A percentile compares a stretch with the other conserved stretches of the same genome.
Evolutionary conservation across 2,797 vertebrate genomes (phyloP).

Genomic region (Microtus obscurus): DNA sequence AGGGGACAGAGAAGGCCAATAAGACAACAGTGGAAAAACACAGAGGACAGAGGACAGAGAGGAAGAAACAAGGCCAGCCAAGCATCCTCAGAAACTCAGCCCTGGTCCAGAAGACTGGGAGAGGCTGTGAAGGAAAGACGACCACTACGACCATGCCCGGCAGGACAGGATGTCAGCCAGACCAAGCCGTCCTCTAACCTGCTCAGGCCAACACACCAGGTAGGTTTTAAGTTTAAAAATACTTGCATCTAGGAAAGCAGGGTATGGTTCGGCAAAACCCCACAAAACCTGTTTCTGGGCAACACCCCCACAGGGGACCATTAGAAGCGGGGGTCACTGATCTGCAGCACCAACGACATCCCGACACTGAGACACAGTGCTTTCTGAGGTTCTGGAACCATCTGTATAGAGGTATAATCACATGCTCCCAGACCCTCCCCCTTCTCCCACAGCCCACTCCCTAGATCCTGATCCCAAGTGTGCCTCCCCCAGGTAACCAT

Average conservation of each 20-base stretch:
- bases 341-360: accelerated
- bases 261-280: neutral
- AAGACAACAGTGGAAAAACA: neutral
- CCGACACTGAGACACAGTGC: neutral
- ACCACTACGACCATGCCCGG: neutral
- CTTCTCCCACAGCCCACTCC: neutral
- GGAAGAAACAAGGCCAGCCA: neutral
- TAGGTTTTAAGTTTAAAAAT: neutral
- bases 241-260: neutral
- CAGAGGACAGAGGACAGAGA: neutral
- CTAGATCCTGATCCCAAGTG: neutral
- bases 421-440: no score
- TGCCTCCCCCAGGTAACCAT: neutral
- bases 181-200: neutral
- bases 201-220: neutral
- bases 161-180: neutral
- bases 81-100: neutral
- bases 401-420: neutral
- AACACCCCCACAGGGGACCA: neutral
- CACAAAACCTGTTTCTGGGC: neutral
- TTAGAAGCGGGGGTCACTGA: neutral
- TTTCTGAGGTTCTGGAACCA: neutral
- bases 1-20: neutral
- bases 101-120: neutral
- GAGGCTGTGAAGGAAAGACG: neutral